phyloP scores from a whole-genome alignment of 1,140 invertebrate species.

The Lordiphosa clarofinis region DNA sequence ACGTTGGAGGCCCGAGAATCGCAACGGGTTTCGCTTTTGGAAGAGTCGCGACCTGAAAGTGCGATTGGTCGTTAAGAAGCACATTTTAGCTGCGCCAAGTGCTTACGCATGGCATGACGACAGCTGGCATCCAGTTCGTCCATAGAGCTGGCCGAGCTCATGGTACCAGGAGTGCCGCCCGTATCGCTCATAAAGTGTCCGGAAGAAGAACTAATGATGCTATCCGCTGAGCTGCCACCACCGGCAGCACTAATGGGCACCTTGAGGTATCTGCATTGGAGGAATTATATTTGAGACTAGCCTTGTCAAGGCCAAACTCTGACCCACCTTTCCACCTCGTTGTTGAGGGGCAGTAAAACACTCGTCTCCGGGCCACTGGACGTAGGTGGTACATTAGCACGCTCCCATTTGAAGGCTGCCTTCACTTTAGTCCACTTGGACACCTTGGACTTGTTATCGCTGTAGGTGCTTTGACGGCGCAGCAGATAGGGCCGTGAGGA shows the following conservation, averaged over 20 bases:
- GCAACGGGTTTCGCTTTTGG: slow-evolving; percentile 63
- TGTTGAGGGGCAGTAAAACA: slow-evolving; percentile 71
- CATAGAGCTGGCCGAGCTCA: slow-evolving; percentile 76
- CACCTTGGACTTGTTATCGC: slow-evolving; percentile 77
- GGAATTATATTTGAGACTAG: background rate
- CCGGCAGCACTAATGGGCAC: slow-evolving; percentile 79
- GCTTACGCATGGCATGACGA: slow-evolving; percentile 52
- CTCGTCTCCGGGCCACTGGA: slow-evolving; percentile 73
- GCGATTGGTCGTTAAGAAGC: background rate
- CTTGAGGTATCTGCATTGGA: slow-evolving; percentile 68
- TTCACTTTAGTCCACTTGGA: slow-evolving; percentile 92
- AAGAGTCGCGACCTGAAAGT: slow-evolving; percentile 63
- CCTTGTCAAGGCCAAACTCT: too few species aligned
- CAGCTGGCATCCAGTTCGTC: slow-evolving; percentile 65
- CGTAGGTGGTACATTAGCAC: slow-evolving; percentile 80
- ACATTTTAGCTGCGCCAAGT: background rate
- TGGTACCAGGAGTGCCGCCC: slow-evolving; percentile 67
- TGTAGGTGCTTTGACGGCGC: slow-evolving; percentile 71
- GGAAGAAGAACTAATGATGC: slow-evolving; percentile 79
- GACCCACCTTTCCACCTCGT: slow-evolving; percentile 73
- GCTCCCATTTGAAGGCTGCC: slow-evolving; percentile 89
- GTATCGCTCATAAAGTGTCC: slow-evolving; percentile 73
- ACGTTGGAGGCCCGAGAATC: slow-evolving; percentile 35
- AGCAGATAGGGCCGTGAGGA: slow-evolving; percentile 52
- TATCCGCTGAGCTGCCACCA: slow-evolving; percentile 81